These are phyloP conservation scores for Zoanthus gigantus DNA, from an alignment of 92 coral and sea anemone species.

Conservation along the genomic window DNA sequence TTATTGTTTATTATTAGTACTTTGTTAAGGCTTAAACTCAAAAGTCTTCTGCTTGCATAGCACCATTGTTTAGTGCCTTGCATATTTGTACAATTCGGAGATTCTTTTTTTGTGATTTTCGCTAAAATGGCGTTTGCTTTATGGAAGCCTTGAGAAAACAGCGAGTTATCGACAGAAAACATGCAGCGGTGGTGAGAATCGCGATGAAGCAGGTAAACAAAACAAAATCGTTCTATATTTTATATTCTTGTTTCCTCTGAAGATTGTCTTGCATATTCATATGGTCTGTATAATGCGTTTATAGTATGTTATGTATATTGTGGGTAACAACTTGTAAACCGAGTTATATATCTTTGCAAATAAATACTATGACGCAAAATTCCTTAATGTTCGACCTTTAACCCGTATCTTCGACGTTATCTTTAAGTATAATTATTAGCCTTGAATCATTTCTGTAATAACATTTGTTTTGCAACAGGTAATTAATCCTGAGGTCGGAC, in stretches of 20 bases:
- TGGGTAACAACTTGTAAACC: too few species aligned
- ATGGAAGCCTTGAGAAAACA: slow-evolving; percentile 94
- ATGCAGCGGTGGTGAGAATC: slow-evolving; percentile 81
- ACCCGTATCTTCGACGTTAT: neutral
- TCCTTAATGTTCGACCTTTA: neutral
- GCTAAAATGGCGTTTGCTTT: slow-evolving; percentile 88
- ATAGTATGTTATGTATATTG: too few species aligned
- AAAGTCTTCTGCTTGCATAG: neutral
- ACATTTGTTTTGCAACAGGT: neutral
- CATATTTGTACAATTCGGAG: neutral
- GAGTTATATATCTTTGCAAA: too few species aligned
- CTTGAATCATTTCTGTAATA: neutral
- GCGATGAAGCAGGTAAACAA: slow-evolving; percentile 79
- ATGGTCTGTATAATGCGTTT: neutral
- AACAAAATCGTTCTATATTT: neutral
- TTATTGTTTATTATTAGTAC: neutral
- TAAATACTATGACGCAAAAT: neutral
- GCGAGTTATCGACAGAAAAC: slow-evolving; percentile 88
- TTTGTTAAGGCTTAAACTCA: neutral
- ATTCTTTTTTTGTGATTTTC: neutral
- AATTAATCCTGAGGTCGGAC: neutral
- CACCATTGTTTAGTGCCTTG: neutral
- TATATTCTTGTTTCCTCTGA: neutral
- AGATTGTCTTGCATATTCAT: too few species aligned
- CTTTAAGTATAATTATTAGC: neutral